Conservation (phyloP, 2,113 vertebrate species). For the Notothenia coriiceps region DNA sequence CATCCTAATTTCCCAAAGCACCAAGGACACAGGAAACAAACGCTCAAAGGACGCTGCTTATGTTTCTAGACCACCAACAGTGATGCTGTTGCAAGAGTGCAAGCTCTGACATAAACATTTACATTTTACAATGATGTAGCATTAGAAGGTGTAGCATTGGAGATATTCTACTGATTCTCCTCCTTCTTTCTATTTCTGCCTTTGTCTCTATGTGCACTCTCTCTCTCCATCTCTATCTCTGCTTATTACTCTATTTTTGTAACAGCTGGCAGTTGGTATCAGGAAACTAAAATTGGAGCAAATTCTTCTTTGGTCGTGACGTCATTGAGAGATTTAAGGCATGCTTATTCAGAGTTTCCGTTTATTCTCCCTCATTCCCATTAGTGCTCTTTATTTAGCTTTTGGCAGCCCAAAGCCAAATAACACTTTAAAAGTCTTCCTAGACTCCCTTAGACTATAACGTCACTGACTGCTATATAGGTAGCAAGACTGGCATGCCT, state of each 20-base stretch:
- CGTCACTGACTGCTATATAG: conserved; percentile 64
- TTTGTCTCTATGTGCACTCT: conserved; percentile 35
- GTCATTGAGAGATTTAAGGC: conserved; percentile 49
- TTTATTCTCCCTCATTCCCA: conserved; percentile 48
- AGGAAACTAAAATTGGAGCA: conserved; percentile 65
- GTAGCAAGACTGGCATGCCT: conserved; percentile 74
- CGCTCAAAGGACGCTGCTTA: conserved; percentile 13
- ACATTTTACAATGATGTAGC: conserved; percentile 52
- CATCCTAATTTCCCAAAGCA: conserved; percentile 37
- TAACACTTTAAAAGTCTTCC: conserved; percentile 59
- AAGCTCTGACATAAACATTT: conserved; percentile 50
- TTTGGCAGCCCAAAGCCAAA: conserved; percentile 56
- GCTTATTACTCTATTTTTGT: conserved; percentile 67
- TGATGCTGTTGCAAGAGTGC: conserved; percentile 17
- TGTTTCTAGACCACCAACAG: conserved; percentile 55
- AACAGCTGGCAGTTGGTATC: conserved; percentile 33
- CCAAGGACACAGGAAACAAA: conserved; percentile 27
- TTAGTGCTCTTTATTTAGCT: conserved; percentile 64
- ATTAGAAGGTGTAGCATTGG: conserved; percentile 33
- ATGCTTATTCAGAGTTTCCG: conserved; percentile 64
- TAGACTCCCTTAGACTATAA: conserved; percentile 51
- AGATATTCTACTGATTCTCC: conserved; percentile 43
- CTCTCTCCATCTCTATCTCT: conserved; percentile 35
- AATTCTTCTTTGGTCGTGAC: conserved; percentile 32
- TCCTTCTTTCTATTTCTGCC: conserved; percentile 25